A percentile compares a stretch with the other conserved stretches of the same genome.
These are phyloP conservation scores for Brenthis ino DNA, from an alignment of 2,888 invertebrate species.

Conservation along the genomic window DNA sequence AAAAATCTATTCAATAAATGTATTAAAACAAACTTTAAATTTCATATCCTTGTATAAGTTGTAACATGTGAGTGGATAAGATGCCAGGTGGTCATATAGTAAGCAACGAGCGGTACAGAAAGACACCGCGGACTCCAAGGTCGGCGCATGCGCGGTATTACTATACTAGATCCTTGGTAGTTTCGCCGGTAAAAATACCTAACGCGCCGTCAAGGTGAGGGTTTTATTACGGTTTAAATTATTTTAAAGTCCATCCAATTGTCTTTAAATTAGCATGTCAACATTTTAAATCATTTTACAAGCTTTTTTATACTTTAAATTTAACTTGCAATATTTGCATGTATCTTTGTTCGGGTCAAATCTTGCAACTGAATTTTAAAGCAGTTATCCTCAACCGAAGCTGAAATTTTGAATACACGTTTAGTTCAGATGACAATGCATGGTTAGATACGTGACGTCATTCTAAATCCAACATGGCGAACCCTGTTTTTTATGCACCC, in stretches of 20 bases:
- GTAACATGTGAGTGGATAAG: constrained; percentile 52
- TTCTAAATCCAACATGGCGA: too few relatives aligned
- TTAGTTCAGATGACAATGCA: too few relatives aligned
- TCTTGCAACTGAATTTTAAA: too few relatives aligned
- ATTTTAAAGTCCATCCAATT: neutral
- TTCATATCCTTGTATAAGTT: constrained; percentile 16
- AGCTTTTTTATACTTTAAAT: too few relatives aligned
- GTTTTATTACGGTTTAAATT: neutral
- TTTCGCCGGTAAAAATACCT: constrained; percentile 47
- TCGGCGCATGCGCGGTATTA: constrained; percentile 65
- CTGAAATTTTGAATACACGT: too few relatives aligned
- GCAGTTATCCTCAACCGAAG: too few relatives aligned
- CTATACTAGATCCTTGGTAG: constrained; percentile 62
- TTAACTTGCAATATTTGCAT: too few relatives aligned
- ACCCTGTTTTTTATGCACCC: too few relatives aligned
- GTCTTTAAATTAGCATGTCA: too few relatives aligned
- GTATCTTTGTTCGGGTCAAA: too few relatives aligned
- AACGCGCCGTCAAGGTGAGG: constrained; percentile 55
- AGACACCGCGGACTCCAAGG: constrained; percentile 57
- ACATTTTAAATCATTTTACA: too few relatives aligned
- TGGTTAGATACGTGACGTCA: too few relatives aligned
- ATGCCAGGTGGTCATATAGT: constrained; percentile 66
- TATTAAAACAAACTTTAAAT: neutral
- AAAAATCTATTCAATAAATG: constrained; percentile 36
- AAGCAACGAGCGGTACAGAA: constrained; percentile 61